These are phyloP conservation scores for Mizuhopecten yessoensis DNA, from an alignment of 1,140 invertebrate genomes.

Conservation along the genomic window DNA sequence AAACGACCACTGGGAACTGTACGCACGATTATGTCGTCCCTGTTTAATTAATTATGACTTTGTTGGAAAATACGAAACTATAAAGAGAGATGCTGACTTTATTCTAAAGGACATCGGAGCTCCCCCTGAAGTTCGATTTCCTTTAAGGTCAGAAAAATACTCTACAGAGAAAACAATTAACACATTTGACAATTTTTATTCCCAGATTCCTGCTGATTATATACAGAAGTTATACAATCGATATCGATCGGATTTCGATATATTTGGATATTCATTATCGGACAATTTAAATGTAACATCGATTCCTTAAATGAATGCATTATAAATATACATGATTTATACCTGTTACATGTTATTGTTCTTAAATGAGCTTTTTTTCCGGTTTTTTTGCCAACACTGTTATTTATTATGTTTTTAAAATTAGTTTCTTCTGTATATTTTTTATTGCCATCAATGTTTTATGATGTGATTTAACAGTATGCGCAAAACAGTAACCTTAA, in stretches of 20 bases:
- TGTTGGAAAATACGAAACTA: constrained; percentile 94
- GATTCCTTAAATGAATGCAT: not conserved
- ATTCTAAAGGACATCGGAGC: constrained; percentile 2
- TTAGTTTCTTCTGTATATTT: too few relatives aligned
- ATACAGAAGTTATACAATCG: not conserved
- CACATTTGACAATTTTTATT: not conserved
- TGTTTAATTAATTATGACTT: constrained; percentile 94
- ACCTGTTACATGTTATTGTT: too few relatives aligned
- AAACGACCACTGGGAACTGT: constrained; percentile 96
- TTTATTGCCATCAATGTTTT: too few relatives aligned
- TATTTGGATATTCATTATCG: not conserved
- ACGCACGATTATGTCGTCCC: constrained; percentile 92
- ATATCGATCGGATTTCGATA: not conserved
- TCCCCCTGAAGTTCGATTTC: not conserved
- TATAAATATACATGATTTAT: not conserved
- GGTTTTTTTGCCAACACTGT: too few relatives aligned
- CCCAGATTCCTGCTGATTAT: not conserved
- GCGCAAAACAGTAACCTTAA: too few relatives aligned
- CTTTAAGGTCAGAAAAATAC: not conserved
- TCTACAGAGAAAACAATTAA: not conserved
- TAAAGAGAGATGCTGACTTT: constrained; percentile 87
- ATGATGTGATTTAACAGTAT: too few relatives aligned
- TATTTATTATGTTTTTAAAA: too few relatives aligned
- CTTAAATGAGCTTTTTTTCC: too few relatives aligned
- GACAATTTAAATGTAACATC: not conserved